A percentile compares a stretch with the other conserved stretches of the same genome.
These are phyloP conservation scores for Antidorcas marsupialis DNA, from an alignment of 2,113 vertebrate genomes.

Conservation along the genomic window DNA sequence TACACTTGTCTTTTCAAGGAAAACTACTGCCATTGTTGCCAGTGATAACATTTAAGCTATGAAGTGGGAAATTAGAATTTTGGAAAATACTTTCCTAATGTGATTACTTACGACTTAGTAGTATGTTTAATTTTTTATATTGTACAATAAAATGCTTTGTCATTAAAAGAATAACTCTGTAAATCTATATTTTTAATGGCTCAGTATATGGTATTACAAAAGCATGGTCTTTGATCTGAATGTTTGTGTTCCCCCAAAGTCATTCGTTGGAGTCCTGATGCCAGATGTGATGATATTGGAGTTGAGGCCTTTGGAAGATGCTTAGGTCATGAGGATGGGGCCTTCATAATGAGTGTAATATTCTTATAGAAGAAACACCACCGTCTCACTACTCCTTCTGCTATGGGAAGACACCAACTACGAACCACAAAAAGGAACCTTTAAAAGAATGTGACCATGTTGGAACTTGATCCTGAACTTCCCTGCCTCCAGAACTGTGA, in stretches of 20 bases:
- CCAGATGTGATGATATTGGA: background rate
- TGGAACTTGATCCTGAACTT: background rate
- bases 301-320: background rate
- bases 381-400: background rate
- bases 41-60: background rate
- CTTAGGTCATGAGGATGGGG: background rate
- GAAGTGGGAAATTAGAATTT: background rate
- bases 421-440: background rate
- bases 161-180: background rate
- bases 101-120: background rate
- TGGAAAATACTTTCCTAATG: background rate
- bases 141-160: background rate
- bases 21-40: background rate
- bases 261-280: background rate
- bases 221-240: background rate
- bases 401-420: background rate
- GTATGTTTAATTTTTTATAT: background rate
- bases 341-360: background rate
- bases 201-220: background rate
- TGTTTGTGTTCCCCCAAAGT: background rate
- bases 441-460: background rate
- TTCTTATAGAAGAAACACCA: background rate
- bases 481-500: background rate
- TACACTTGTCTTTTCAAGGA: background rate
- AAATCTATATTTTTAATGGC: background rate